A percentile compares a stretch with the other conserved stretches of the same genome.
Evolutionary conservation across 1,140 invertebrate genomes (phyloP).

Genomic region (Drosophila lini): DNA sequence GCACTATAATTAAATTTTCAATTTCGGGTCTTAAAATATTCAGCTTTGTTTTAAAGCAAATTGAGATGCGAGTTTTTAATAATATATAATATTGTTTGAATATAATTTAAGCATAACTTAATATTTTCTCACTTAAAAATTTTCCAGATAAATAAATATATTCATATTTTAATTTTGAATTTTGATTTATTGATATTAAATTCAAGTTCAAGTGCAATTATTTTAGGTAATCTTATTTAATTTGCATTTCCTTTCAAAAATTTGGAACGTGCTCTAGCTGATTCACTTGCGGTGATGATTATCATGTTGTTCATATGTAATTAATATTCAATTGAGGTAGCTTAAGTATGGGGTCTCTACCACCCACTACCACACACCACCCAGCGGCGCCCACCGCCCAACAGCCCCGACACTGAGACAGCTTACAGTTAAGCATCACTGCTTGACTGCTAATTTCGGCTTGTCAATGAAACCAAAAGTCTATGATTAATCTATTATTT

Average conservation of each 20-base stretch:
- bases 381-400: slow-evolving; percentile 4
- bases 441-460: slow-evolving; percentile 55
- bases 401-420: slow-evolving; percentile 49
- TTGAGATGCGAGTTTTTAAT: background rate
- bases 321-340: slow-evolving; percentile 50
- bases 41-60: background rate
- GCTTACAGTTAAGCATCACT: slow-evolving; percentile 63
- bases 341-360: slow-evolving; percentile 14
- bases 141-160: background rate
- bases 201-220: slow-evolving; percentile 2
- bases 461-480: slow-evolving; percentile 58
- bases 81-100: background rate
- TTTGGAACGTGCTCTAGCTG: slow-evolving; percentile 19
- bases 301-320: slow-evolving; percentile 29
- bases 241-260: slow-evolving; percentile 27
- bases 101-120: background rate
- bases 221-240: slow-evolving; percentile 4
- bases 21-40: slow-evolving; percentile 1
- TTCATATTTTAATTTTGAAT: background rate
- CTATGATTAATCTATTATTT: slow-evolving; percentile 37
- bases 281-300: slow-evolving; percentile 25
- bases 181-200: background rate
- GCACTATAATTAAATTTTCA: background rate
- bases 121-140: background rate
- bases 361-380: slow-evolving; percentile 2